Conservation (phyloP, 1,140 invertebrate genomes). For the Atta colombica region DNA sequence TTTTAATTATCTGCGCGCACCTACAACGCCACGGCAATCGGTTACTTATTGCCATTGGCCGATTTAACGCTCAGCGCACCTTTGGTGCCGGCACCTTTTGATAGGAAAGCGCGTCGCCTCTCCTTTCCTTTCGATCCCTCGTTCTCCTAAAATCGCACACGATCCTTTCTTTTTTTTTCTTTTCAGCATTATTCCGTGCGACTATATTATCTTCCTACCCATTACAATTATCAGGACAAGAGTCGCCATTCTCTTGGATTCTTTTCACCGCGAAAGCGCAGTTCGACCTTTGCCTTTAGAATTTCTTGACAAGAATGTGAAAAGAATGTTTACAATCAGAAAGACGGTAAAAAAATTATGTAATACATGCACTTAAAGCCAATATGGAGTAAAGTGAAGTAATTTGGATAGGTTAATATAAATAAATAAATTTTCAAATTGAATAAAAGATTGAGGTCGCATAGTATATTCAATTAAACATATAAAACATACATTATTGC, state of each 20-base stretch:
- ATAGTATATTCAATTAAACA: too few relatives aligned
- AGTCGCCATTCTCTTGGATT: slow-evolving; percentile 18
- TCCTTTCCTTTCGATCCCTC: slow-evolving; percentile 2
- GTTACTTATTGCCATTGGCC: slow-evolving; percentile 84
- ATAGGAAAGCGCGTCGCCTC: slow-evolving; percentile 68
- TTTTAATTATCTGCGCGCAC: slow-evolving; percentile 87
- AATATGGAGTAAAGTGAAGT: background rate
- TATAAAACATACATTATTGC: too few relatives aligned
- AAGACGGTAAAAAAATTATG: slow-evolving; percentile 16
- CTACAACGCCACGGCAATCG: slow-evolving; percentile 85
- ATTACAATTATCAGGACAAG: slow-evolving; percentile 80
- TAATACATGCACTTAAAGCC: background rate
- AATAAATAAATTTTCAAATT: too few relatives aligned
- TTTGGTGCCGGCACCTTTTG: slow-evolving; percentile 79
- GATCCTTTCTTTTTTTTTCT: slow-evolving; percentile 30
- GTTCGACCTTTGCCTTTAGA: background rate
- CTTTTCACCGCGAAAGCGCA: background rate
- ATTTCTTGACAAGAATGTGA: background rate
- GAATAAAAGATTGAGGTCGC: too few relatives aligned
- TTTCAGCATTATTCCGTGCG: slow-evolving; percentile 60
- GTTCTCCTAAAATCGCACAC: slow-evolving; percentile 27
- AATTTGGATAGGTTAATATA: too few relatives aligned
- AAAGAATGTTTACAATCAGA: background rate
- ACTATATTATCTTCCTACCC: slow-evolving; percentile 66
- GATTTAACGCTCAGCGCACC: slow-evolving; percentile 79